Evolutionary conservation across 1,140 invertebrate genomes (phyloP).

Genomic region (Drosophila miranda): DNA sequence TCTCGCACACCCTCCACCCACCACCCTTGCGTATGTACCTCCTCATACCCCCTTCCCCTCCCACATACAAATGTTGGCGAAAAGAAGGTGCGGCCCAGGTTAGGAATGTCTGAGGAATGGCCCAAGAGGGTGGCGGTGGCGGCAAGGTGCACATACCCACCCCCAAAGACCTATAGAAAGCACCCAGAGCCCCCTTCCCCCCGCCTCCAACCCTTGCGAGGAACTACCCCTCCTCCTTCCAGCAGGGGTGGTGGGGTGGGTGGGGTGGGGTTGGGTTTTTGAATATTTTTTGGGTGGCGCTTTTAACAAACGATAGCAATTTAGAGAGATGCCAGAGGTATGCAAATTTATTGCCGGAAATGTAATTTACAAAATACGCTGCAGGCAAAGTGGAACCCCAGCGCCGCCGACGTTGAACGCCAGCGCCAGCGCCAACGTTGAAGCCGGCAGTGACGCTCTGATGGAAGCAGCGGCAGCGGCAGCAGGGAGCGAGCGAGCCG

Average conservation of each 20-base stretch:
- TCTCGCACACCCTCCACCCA: too few species aligned
- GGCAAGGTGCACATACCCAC: constrained; percentile 40
- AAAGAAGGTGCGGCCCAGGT: constrained; percentile 54
- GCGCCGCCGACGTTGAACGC: constrained; percentile 5
- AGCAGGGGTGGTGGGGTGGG: background rate
- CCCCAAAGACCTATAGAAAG: background rate
- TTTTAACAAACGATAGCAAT: constrained; percentile 82
- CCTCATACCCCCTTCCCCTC: background rate
- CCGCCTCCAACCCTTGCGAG: background rate
- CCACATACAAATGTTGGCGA: background rate
- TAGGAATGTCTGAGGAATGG: constrained; percentile 44
- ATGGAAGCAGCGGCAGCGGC: background rate
- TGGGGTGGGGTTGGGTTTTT: constrained; percentile 1
- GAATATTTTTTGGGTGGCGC: constrained; percentile 52
- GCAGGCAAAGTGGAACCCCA: constrained; percentile 55
- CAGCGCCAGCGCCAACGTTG: background rate
- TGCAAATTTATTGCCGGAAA: constrained; percentile 83
- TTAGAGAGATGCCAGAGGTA: constrained; percentile 82
- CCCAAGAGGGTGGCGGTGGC: constrained; percentile 13
- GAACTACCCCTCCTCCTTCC: background rate
- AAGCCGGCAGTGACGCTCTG: too few species aligned
- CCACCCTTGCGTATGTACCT: background rate
- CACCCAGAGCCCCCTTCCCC: background rate
- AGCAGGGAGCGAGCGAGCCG: constrained; percentile 13
- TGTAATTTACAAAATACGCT: constrained; percentile 82